Percentiles rank a stretch among this genome's conserved stretches.
These are phyloP conservation scores for Drosophila sulfurigaster DNA, from an alignment of 1,140 invertebrate species.

Conservation along the genomic window DNA sequence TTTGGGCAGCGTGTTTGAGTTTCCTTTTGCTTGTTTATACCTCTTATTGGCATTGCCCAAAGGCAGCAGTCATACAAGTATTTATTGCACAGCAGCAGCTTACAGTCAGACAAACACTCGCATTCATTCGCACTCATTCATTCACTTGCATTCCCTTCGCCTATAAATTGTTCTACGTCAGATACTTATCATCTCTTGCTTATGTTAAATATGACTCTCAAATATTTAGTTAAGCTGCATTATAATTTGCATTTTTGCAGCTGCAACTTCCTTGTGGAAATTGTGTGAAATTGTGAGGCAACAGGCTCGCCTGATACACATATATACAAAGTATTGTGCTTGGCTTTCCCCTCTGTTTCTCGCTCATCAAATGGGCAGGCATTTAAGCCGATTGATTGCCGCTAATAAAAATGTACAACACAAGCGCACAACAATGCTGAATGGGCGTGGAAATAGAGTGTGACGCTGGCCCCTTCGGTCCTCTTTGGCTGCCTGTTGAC, in stretches of 20 bases:
- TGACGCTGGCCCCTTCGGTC: too few species aligned
- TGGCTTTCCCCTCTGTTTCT: background rate
- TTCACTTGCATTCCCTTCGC: background rate
- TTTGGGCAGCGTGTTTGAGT: conserved; percentile 15
- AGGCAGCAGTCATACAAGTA: background rate
- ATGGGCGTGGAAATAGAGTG: background rate
- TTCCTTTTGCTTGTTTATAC: conserved; percentile 20
- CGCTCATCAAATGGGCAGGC: conserved; percentile 21
- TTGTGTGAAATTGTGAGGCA: conserved; percentile 16
- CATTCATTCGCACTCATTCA: background rate
- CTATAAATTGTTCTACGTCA: background rate
- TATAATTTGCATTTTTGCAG: background rate
- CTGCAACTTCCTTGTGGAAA: conserved; percentile 22
- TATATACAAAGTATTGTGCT: background rate
- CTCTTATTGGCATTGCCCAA: background rate
- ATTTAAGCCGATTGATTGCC: conserved; percentile 78
- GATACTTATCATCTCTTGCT: background rate
- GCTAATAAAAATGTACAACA: conserved; percentile 75
- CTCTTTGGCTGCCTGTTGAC: conserved; percentile 2
- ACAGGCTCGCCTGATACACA: conserved; percentile 22
- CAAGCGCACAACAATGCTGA: conserved; percentile 60
- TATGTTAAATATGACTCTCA: background rate
- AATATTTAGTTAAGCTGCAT: background rate
- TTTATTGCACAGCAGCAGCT: conserved; percentile 3
- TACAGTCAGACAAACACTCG: background rate